Conservation (phyloP, 2,888 invertebrate genomes). For the Aleiodes leptofemur region DNA sequence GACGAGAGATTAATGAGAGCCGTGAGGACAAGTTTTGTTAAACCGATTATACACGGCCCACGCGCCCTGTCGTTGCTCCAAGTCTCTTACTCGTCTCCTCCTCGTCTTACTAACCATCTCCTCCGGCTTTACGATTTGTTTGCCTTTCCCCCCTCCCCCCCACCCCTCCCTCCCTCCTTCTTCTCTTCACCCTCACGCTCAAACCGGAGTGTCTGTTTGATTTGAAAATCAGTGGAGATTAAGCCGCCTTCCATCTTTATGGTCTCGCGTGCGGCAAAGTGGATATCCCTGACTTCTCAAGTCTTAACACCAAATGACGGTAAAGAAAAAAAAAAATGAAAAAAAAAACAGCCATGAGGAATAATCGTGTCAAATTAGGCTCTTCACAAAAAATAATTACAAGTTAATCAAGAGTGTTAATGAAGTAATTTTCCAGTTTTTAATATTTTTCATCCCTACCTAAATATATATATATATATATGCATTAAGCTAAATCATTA, state of each 20-base stretch:
- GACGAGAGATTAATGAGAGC: constrained; percentile 72
- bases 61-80: constrained; percentile 43
- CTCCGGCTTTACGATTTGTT: constrained; percentile 39
- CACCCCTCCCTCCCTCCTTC: background rate
- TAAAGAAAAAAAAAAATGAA: background rate
- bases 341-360: background rate
- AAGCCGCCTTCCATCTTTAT: constrained; percentile 47
- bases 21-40: constrained; percentile 74
- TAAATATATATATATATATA: too few species aligned
- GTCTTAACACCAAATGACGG: constrained; percentile 10
- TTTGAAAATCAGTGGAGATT: constrained; percentile 56
- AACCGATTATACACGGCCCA: constrained; percentile 58
- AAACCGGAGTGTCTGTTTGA: constrained; percentile 50
- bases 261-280: constrained; percentile 56
- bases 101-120: constrained; percentile 29
- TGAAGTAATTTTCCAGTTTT: background rate
- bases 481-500: background rate
- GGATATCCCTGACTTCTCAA: constrained; percentile 40
- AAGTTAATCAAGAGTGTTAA: background rate
- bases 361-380: constrained; percentile 1
- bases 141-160: constrained; percentile 22
- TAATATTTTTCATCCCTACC: background rate
- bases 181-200: background rate
- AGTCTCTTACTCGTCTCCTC: constrained; percentile 34
- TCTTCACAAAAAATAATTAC: background rate